Conservation (phyloP, 2,113 vertebrate species). For the Microtus richardsoni region DNA sequence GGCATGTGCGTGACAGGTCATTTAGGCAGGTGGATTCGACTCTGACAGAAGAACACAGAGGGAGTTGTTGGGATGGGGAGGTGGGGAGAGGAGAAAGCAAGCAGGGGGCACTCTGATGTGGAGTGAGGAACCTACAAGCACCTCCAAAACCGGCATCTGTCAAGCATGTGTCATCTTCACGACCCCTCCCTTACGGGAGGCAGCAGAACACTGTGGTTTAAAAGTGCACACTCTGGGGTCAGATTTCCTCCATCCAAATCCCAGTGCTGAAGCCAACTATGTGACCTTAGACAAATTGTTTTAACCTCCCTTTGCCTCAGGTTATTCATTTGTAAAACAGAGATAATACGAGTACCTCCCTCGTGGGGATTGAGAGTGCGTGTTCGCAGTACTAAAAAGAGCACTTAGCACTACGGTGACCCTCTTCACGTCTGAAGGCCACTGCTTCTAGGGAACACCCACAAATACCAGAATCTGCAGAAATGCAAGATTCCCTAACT, state of each 20-base stretch:
- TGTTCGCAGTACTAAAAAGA: neutral
- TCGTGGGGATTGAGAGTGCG: neutral
- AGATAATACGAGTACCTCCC: neutral
- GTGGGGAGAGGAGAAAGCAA: neutral
- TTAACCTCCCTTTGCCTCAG: slow-evolving; percentile 26
- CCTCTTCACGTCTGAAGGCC: neutral
- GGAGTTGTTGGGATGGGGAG: neutral
- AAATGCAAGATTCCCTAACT: neutral
- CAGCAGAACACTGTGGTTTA: neutral
- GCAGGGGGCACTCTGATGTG: neutral
- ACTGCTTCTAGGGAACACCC: neutral
- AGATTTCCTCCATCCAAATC: neutral
- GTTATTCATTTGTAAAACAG: neutral
- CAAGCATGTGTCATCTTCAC: neutral
- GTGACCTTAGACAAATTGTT: neutral
- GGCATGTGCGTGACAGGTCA: neutral
- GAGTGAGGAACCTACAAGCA: neutral
- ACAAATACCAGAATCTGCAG: neutral
- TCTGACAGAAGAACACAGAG: neutral
- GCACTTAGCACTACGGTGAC: no score
- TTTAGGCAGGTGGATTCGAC: neutral
- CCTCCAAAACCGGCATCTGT: neutral
- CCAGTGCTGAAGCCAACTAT: neutral
- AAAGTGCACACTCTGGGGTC: neutral
- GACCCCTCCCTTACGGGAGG: neutral